A percentile compares a stretch with the other conserved stretches of the same genome.
phyloP scores from a whole-genome alignment of 2,888 invertebrate genomes.

The Strigamia maritima region DNA sequence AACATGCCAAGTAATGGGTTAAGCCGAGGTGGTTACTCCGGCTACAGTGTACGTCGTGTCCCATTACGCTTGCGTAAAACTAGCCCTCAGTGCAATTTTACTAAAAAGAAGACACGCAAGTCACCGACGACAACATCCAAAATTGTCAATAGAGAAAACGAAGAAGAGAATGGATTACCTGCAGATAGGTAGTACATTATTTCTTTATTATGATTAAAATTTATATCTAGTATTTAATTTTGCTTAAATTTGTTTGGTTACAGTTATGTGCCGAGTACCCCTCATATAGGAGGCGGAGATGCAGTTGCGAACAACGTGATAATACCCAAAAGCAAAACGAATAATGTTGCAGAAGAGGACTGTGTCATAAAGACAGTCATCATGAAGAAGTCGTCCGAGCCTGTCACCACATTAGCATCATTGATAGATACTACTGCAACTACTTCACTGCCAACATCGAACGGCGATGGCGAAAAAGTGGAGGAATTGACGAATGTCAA shows the following conservation, averaged over 20 bases:
- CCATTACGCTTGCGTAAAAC: not conserved
- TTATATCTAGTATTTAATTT: not conserved
- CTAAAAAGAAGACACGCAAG: not conserved
- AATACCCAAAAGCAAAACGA: not conserved
- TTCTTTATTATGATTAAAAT: too few species aligned
- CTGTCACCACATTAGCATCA: not conserved
- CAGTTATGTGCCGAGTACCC: not conserved
- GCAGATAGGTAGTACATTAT: not conserved
- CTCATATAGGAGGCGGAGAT: not conserved
- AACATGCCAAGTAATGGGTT: not conserved
- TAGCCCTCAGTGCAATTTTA: not conserved
- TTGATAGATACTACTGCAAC: not conserved
- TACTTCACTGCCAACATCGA: not conserved
- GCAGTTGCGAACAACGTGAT: not conserved
- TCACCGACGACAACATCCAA: not conserved
- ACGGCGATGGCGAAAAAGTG: not conserved
- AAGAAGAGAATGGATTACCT: not conserved
- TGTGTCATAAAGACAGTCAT: not conserved
- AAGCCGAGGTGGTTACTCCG: not conserved
- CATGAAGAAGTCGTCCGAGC: not conserved
- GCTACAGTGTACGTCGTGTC: not conserved
- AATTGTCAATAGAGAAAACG: not conserved
- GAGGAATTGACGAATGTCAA: not conserved
- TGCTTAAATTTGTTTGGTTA: not conserved
- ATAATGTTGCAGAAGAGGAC: not conserved